A percentile compares a stretch with the other conserved stretches of the same genome.
Evolutionary conservation across 2,113 vertebrate species (phyloP).

Genomic region (Chloebia gouldiae): DNA sequence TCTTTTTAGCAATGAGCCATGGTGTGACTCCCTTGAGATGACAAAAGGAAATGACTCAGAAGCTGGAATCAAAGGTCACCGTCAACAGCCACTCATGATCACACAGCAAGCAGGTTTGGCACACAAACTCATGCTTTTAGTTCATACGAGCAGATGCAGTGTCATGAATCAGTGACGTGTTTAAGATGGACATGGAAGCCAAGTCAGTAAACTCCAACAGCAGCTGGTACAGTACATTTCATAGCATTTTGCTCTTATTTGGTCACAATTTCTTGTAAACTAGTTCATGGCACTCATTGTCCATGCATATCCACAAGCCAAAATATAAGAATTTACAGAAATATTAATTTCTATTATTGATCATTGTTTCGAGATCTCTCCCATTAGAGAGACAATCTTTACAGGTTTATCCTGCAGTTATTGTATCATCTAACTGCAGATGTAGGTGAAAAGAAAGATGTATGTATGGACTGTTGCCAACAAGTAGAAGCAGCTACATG

Average conservation of each 20-base stretch:
- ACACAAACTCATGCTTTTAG: constrained; percentile 86
- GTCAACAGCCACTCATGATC: constrained; percentile 57
- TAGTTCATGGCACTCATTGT: constrained; percentile 71
- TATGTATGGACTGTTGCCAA: constrained; percentile 63
- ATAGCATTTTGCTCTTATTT: constrained; percentile 74
- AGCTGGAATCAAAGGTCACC: constrained; percentile 60
- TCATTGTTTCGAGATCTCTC: constrained; percentile 2
- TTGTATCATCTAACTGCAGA: constrained; percentile 55
- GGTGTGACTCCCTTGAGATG: constrained; percentile 95
- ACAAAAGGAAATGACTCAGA: constrained; percentile 76
- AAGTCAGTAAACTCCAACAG: constrained; percentile 58
- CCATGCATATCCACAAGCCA: constrained; percentile 79
- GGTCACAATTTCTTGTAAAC: constrained; percentile 82
- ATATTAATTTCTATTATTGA: constrained; percentile 31
- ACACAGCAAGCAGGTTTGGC: constrained; percentile 77
- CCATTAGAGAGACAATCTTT: constrained; percentile 41
- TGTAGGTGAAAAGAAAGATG: constrained; percentile 51
- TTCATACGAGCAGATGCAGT: constrained; percentile 71
- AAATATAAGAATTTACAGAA: constrained; percentile 56
- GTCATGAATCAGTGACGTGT: constrained; percentile 50
- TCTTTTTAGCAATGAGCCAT: constrained; percentile 96
- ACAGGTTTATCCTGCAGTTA: constrained; percentile 61
- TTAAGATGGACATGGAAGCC: constrained; percentile 66
- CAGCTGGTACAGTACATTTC: constrained; percentile 71
- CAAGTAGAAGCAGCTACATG: constrained; percentile 83